phyloP scores from a whole-genome alignment of 2,888 invertebrate genomes.

The Drosophila mimetica region DNA sequence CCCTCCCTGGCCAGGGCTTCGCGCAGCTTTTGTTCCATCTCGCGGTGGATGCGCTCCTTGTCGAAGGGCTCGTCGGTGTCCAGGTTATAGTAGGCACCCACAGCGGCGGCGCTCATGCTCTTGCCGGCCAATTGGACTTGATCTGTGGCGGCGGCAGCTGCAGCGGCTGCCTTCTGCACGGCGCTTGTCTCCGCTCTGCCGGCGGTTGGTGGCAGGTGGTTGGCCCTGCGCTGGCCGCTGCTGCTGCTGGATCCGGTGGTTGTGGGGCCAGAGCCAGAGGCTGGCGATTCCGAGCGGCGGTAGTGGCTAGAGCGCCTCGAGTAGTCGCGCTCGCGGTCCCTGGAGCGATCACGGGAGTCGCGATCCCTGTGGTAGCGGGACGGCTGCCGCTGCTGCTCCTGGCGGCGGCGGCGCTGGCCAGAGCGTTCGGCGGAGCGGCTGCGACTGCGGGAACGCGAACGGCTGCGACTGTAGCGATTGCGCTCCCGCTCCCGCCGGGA shows the following conservation, averaged over 20 bases:
- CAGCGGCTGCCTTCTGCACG: conserved; percentile 16
- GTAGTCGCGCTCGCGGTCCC: conserved; percentile 50
- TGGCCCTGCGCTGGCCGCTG: conserved; percentile 13
- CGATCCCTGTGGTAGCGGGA: conserved; percentile 38
- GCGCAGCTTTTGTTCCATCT: conserved; percentile 84
- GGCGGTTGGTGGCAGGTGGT: not conserved
- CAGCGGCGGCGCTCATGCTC: conserved; percentile 43
- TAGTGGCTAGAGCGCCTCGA: conserved; percentile 50
- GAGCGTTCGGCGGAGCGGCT: conserved; percentile 32
- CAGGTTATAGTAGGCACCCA: conserved; percentile 78
- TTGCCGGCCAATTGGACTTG: conserved; percentile 23
- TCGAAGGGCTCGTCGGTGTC: conserved; percentile 82
- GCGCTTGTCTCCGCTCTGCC: conserved; percentile 23
- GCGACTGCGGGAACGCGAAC: conserved; percentile 34
- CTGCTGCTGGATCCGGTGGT: conserved; percentile 7
- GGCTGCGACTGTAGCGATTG: conserved; percentile 50
- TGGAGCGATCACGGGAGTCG: conserved; percentile 53
- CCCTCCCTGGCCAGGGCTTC: conserved; percentile 83
- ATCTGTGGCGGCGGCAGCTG: conserved; percentile 10
- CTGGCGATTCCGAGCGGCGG: conserved; percentile 48
- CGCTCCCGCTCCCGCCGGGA: conserved; percentile 25
- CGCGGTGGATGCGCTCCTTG: conserved; percentile 83
- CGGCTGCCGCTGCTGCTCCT: conserved; percentile 35
- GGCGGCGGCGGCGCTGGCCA: conserved; percentile 27
- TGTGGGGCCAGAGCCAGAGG: not conserved